These are phyloP conservation scores for Halotydeus destructor DNA, from an alignment of 1,140 invertebrate genomes.

Conservation along the genomic window DNA sequence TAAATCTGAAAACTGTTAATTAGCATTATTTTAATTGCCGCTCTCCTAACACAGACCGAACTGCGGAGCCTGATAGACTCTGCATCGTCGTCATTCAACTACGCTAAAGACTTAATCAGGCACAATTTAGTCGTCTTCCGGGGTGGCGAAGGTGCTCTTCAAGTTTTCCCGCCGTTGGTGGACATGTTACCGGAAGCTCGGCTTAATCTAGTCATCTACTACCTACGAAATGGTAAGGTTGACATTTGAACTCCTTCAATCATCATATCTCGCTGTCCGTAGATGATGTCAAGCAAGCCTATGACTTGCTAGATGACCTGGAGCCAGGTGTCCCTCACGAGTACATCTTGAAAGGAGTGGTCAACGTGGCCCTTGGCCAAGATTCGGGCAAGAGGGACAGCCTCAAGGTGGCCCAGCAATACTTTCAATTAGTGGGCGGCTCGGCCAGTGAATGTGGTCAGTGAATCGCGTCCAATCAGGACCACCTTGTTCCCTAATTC, in stretches of 20 bases:
- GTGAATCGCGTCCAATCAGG: not conserved
- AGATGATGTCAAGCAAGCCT: slow-evolving; percentile 73
- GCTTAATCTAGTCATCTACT: slow-evolving; percentile 84
- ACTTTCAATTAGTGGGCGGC: slow-evolving; percentile 84
- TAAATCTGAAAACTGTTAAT: slow-evolving; percentile 16
- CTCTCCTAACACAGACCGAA: slow-evolving; percentile 23
- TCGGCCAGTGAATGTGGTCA: slow-evolving; percentile 79
- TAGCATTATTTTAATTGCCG: slow-evolving; percentile 9
- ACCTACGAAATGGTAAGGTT: slow-evolving; percentile 58
- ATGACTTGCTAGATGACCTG: slow-evolving; percentile 69
- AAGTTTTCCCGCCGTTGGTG: slow-evolving; percentile 57
- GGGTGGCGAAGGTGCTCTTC: slow-evolving; percentile 74
- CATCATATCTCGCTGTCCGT: slow-evolving; percentile 5
- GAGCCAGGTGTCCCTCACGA: slow-evolving; percentile 83
- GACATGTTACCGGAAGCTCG: slow-evolving; percentile 91
- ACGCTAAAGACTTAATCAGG: slow-evolving; percentile 73
- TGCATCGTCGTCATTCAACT: slow-evolving; percentile 51
- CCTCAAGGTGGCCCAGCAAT: slow-evolving; percentile 82
- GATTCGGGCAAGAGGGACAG: slow-evolving; percentile 78
- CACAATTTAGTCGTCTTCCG: slow-evolving; percentile 90
- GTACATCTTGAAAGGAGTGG: slow-evolving; percentile 88
- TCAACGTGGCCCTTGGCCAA: slow-evolving; percentile 78
- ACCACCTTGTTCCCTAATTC: not conserved
- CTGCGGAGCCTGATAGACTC: slow-evolving; percentile 38
- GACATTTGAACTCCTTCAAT: slow-evolving; percentile 4